Conservation (phyloP, 2,888 invertebrate species). For the Drosophila mettleri region DNA sequence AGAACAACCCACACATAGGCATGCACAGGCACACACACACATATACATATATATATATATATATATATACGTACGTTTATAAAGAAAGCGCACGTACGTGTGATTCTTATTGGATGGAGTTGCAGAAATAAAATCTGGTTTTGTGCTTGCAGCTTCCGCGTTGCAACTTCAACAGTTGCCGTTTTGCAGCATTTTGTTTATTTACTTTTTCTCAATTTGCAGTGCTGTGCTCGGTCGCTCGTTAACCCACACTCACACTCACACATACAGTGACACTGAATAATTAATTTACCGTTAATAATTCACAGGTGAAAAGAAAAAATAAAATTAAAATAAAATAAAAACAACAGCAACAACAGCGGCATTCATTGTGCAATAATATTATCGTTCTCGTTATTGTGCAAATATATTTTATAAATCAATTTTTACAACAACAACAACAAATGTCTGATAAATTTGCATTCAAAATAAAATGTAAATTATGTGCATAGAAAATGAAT, state of each 20-base stretch:
- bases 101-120: constrained; percentile 68
- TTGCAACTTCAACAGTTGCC: constrained; percentile 71
- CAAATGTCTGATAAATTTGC: constrained; percentile 22
- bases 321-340: constrained; percentile 10
- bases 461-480: constrained; percentile 6
- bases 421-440: constrained; percentile 42
- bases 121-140: constrained; percentile 71
- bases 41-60: constrained; percentile 6
- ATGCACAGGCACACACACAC: constrained; percentile 14
- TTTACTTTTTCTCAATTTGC: constrained; percentile 71
- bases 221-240: constrained; percentile 65
- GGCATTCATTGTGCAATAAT: constrained; percentile 68
- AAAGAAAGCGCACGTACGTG: constrained; percentile 63
- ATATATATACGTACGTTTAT: constrained; percentile 18
- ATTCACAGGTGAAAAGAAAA: constrained; percentile 66
- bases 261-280: constrained; percentile 35
- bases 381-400: constrained; percentile 42
- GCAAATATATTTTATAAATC: constrained; percentile 61
- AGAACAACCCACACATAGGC: constrained; percentile 46
- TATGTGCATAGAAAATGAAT: constrained; percentile 18
- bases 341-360: constrained; percentile 33
- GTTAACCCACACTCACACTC: constrained; percentile 50
- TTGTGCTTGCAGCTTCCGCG: constrained; percentile 73
- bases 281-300: constrained; percentile 79
- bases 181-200: constrained; percentile 64